Evolutionary conservation across 2,113 vertebrate species (phyloP), one percentile per base, ranked within the genome.

Genomic region (Collichthys lucidus): DNA sequence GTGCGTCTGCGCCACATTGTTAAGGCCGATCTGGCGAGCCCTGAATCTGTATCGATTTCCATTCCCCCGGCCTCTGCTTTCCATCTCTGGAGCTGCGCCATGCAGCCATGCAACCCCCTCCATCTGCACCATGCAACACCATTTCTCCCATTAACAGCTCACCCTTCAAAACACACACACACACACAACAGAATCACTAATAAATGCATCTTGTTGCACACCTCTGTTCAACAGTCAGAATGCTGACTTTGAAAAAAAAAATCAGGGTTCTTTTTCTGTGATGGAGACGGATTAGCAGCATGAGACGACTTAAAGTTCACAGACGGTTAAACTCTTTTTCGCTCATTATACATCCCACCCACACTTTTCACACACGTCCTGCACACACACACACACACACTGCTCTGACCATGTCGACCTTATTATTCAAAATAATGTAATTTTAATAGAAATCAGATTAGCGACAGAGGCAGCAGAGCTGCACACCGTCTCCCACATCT

Each of bases 1-100:
- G 86, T 87, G 87, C 75, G 85, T 88, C 86, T 90, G 89, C 88
- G 86, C 88, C 86, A 90, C 86, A 92, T 91, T 93, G 91, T 91
- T 92, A 90, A 93, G 91, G 89, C 93, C 92, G 94, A 95, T 95
- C 93, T 93, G 93, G 93, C 92, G 93, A 93, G 87, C 75, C 91
- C 86, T 85, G 93, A 93, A 91, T 92, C 90, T 92, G 87, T 94
- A 95, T 95, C 77, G 95, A 95, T 93, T 90, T 94, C 89, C 81
- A 84, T 94, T 92, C 91, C 90, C 35, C 90, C 80, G 86, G 86
- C 91, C 88, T 92, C 91, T 86, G 83, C 92, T 91, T 93, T 90
- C 89, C 91, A 91, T 93, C 91, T 91, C 91, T 92, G 92, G 84
- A 93, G 86, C 92, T 84, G 86, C 90, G 86, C 89, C 88, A 87